These are phyloP conservation scores for Paguma larvata DNA, from an alignment of 2,797 vertebrate genomes.

Conservation along the genomic window DNA sequence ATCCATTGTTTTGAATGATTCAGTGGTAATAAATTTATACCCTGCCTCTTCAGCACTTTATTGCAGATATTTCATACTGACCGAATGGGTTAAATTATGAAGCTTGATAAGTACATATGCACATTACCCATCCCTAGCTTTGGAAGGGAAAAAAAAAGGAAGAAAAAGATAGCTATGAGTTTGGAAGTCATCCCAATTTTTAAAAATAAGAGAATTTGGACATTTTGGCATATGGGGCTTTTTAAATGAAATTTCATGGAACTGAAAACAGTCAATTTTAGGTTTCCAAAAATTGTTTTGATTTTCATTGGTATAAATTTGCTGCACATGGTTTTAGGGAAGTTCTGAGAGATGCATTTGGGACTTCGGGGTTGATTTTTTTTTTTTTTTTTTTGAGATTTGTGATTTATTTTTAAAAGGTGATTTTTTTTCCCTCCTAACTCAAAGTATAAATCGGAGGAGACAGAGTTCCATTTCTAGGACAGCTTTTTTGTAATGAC, in stretches of 20 bases:
- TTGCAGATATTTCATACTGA: conserved; percentile 70
- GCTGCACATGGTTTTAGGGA: conserved; percentile 77
- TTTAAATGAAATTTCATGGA: conserved; percentile 85
- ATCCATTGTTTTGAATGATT: conserved; percentile 64
- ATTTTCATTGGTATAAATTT: conserved; percentile 81
- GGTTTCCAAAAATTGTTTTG: conserved; percentile 85
- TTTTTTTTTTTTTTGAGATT: conserved; percentile 63
- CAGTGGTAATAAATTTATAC: conserved; percentile 41
- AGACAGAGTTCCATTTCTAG: conserved; percentile 67
- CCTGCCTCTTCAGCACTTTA: conserved; percentile 39
- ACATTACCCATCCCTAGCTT: conserved; percentile 78
- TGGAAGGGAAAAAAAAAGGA: conserved; percentile 59
- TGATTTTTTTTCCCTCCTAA: conserved; percentile 34
- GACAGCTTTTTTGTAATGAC: conserved; percentile 57
- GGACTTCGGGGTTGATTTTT: conserved; percentile 73
- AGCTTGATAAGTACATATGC: conserved; percentile 83
- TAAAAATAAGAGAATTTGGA: conserved; percentile 84
- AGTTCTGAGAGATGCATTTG: conserved; percentile 83
- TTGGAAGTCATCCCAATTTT: conserved; percentile 83
- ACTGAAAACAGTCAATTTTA: conserved; percentile 85
- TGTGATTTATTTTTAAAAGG: conserved; percentile 80
- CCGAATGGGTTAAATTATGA: conserved; percentile 82
- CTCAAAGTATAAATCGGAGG: conserved; percentile 62
- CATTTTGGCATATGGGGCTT: conserved; percentile 84
- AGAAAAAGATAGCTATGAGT: conserved; percentile 82